Evolutionary conservation across 2,113 vertebrate species (phyloP).

Genomic region (Hemichromis elongatus): DNA sequence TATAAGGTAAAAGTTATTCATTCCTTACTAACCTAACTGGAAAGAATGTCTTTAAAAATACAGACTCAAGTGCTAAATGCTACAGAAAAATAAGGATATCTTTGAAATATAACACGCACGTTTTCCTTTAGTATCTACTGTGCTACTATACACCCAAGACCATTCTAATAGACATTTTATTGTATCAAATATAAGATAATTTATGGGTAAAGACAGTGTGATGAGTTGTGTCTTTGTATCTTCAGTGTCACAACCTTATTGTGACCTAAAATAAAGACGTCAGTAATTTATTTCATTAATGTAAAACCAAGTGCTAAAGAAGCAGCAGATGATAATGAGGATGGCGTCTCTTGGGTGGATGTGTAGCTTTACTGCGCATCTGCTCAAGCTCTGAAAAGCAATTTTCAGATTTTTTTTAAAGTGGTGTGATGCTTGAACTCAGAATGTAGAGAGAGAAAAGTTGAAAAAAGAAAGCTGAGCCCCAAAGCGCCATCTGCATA

Average conservation of each 20-base stretch:
- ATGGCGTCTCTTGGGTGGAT: background rate
- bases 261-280: background rate
- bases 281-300: background rate
- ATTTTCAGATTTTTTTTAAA: slow-evolving; percentile 20
- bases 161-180: background rate
- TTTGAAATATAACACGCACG: rapidly evolving
- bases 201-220: background rate
- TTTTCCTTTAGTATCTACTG: background rate
- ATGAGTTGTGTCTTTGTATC: background rate
- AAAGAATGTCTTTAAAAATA: background rate
- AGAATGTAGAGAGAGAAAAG: background rate
- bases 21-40: background rate
- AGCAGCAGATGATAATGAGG: background rate
- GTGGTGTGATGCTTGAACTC: background rate
- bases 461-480: background rate
- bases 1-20: background rate
- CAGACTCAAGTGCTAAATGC: background rate
- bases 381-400: background rate
- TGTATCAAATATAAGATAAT: background rate
- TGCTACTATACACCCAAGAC: background rate
- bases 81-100: background rate
- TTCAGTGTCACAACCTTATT: background rate
- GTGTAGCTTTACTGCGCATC: background rate
- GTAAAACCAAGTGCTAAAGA: background rate
- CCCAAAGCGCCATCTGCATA: slow-evolving; percentile 22